Conservation (phyloP, 2,888 invertebrate genomes). For the Blastobasis adustella region DNA sequence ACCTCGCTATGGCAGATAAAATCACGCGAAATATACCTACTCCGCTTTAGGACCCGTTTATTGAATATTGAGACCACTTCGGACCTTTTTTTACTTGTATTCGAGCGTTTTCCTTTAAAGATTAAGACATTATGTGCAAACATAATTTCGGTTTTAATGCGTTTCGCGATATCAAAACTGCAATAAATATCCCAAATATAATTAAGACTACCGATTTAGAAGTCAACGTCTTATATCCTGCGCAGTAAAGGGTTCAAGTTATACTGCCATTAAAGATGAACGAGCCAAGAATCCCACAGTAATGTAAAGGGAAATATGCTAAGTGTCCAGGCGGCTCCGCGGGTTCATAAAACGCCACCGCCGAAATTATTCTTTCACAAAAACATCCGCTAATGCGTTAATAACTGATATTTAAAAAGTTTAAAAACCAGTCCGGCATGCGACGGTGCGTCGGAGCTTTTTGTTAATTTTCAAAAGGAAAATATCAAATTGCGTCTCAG, state of each 20-base stretch:
- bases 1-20: too few species aligned
- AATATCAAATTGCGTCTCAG: conserved; percentile 13
- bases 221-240: too few species aligned
- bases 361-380: conserved; percentile 30
- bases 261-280: background rate
- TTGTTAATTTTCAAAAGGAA: conserved; percentile 21
- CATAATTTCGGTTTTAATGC: background rate
- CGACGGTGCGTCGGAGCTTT: conserved; percentile 15
- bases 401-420: conserved; percentile 36
- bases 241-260: too few species aligned
- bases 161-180: background rate
- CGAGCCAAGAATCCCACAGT: conserved; percentile 7
- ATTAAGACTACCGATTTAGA: too few species aligned
- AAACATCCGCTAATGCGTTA: conserved; percentile 35
- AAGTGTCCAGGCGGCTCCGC: conserved; percentile 9
- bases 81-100: too few species aligned
- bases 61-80: too few species aligned
- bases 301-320: conserved; percentile 9
- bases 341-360: conserved; percentile 19
- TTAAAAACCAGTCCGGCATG: conserved; percentile 17
- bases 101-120: background rate
- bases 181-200: too few species aligned
- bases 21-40: too few species aligned
- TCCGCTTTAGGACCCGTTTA: too few species aligned
- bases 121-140: background rate